phyloP scores from a whole-genome alignment of 2,888 invertebrate species.

The Drosophila mayaguana region DNA sequence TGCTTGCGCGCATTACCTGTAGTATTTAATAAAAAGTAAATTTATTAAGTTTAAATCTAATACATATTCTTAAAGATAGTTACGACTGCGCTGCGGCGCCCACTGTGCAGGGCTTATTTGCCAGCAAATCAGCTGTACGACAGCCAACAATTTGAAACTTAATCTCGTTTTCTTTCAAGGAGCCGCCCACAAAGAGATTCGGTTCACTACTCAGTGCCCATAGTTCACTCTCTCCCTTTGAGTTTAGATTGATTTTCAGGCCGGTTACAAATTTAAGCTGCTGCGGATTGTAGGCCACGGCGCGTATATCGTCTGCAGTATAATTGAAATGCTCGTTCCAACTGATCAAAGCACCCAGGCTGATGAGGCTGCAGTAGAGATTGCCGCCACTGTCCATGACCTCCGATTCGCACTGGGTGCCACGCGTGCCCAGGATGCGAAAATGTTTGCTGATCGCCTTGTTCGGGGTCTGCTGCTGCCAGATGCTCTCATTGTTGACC shows the following conservation, averaged over 20 bases:
- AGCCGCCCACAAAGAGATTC: slow-evolving; percentile 69
- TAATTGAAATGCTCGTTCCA: slow-evolving; percentile 90
- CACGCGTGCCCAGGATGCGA: slow-evolving; percentile 86
- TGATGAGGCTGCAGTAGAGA: slow-evolving; percentile 90
- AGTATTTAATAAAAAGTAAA: background rate
- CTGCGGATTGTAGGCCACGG: slow-evolving; percentile 87
- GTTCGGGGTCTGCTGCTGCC: slow-evolving; percentile 83
- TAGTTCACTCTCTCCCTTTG: slow-evolving; percentile 87
- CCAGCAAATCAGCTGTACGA: slow-evolving; percentile 76
- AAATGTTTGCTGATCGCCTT: slow-evolving; percentile 85
- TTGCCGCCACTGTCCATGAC: slow-evolving; percentile 90
- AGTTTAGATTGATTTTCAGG: slow-evolving; percentile 88
- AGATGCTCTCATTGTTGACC: slow-evolving; percentile 86
- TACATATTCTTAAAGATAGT: background rate
- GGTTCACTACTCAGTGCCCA: slow-evolving; percentile 87
- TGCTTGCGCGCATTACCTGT: no score
- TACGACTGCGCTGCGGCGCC: slow-evolving; percentile 43
- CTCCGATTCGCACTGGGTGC: slow-evolving; percentile 90
- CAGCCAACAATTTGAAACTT: slow-evolving; percentile 90
- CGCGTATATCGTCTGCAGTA: slow-evolving; percentile 85
- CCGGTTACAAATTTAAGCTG: slow-evolving; percentile 91
- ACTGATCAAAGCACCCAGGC: slow-evolving; percentile 89
- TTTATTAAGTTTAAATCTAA: slow-evolving; percentile 15
- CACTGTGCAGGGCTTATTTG: slow-evolving; percentile 77
- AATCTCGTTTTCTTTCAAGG: slow-evolving; percentile 83